Base-by-base conservation (phyloP, 2,888 invertebrate genomes). In the Pollenia amentaria region DNA sequence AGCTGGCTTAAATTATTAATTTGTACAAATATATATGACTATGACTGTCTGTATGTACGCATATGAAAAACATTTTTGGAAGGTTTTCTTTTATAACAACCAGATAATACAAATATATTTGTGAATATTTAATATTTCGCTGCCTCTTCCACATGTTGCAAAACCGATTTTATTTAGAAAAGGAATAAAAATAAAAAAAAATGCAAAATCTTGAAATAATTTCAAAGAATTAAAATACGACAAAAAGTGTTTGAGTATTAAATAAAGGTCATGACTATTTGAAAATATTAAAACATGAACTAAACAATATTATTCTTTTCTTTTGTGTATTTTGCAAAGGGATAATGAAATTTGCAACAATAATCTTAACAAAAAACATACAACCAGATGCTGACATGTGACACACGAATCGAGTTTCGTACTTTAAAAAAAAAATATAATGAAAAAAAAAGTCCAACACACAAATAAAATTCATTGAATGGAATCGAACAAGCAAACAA, bases 351-450 rank as follows among this genome's bases (percentile, higher is more conserved):
- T 75, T 83, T 67, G 72, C 80, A 87, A 80, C 46, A 79, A 83
- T 70, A 76, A 79, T 53, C 44, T 40, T 44, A 18, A 48, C 40
- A 65, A 69, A 62, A 62, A 57, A 57, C 18, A 48, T 53, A 29
- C 76, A 87, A 80, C 72, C 87, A 87, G 87, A 87, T 87, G 83
- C 83, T 87, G 72, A 77, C 83, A 84, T 87, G 87, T 87, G 87
- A 67, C 87, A 84, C 80, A 77, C 76, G 76, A 67, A 29, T 72
- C 72, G 29, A 6, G 29, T 29, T 29, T 29, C 29, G 29, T 29
- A 29, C 16, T 55, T 84, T 48, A 55, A 72, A 76, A 85, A n/a
- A 70, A 44, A 75, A 67, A 81, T 42, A 21, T 21, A 44, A 67
- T 65, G 55, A 16, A 62, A 46, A 70, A 55, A 70, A 69, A 70